Conservation (phyloP, 1,140 invertebrate genomes). For the Bombyx mori region DNA sequence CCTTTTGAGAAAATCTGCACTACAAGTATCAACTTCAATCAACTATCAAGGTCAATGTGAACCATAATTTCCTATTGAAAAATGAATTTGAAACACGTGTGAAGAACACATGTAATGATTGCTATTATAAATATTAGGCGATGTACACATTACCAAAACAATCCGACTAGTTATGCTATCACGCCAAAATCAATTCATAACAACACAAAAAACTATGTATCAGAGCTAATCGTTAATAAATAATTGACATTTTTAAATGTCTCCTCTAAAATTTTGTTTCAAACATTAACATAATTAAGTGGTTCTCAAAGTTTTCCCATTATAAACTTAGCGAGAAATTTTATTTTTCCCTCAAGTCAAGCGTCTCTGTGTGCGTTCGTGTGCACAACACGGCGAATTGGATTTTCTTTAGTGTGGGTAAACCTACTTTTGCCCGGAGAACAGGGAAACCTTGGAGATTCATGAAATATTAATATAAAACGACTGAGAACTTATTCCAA, state of each 20-base stretch:
- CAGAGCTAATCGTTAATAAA: conserved; percentile 19
- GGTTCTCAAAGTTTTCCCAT: conserved; percentile 72
- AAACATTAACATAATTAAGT: conserved; percentile 72
- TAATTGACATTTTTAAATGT: conserved; percentile 65
- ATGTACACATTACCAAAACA: too few relatives aligned
- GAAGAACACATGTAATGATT: too few relatives aligned
- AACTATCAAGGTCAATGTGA: too few relatives aligned
- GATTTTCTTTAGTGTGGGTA: conserved; percentile 65
- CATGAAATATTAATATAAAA: conserved; percentile 51
- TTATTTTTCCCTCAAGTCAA: conserved; percentile 71
- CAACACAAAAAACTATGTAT: too few relatives aligned
- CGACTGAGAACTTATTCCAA: conserved; percentile 24
- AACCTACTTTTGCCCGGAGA: conserved; percentile 65
- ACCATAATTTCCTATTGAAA: too few relatives aligned
- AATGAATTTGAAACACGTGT: too few relatives aligned
- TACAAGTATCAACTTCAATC: too few relatives aligned
- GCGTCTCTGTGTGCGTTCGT: conserved; percentile 59
- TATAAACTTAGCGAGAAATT: conserved; percentile 72
- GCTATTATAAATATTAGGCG: too few relatives aligned
- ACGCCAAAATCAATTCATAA: too few relatives aligned
- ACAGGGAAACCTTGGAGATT: conserved; percentile 59
- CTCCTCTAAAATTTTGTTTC: conserved; percentile 70
- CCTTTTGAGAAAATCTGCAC: too few relatives aligned
- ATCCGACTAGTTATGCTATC: too few relatives aligned
- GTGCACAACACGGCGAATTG: conserved; percentile 58